phyloP scores from a whole-genome alignment of 1,140 invertebrate species.

The Drosophila varians region DNA sequence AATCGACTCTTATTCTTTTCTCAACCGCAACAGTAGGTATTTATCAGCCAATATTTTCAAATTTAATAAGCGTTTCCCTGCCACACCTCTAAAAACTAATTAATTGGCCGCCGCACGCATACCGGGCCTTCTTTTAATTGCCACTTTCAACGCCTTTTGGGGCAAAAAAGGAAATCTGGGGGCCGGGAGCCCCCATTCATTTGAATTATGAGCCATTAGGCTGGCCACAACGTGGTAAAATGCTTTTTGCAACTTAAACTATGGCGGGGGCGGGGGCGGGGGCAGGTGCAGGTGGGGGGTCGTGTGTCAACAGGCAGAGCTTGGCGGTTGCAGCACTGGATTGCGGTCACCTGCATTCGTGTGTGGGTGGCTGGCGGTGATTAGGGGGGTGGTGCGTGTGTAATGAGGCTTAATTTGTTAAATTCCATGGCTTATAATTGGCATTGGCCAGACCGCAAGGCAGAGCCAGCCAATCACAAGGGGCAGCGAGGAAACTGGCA shows the following conservation, averaged over 20 bases:
- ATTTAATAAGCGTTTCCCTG: background rate
- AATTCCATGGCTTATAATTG: conserved; percentile 80
- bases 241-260: conserved; percentile 28
- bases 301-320: conserved; percentile 67
- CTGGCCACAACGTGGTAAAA: conserved; percentile 61
- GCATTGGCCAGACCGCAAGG: conserved; percentile 68
- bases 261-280: conserved; percentile 13
- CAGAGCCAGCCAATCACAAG: conserved; percentile 45
- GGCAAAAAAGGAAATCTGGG: background rate
- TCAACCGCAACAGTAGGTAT: background rate
- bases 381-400: conserved; percentile 17
- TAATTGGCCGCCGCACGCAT: conserved; percentile 3
- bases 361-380: conserved; percentile 5
- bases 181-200: conserved; percentile 1
- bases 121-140: conserved; percentile 24
- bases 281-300: conserved; percentile 37
- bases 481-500: no score
- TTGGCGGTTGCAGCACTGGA: conserved; percentile 45
- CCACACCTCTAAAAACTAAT: background rate
- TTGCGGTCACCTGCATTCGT: conserved; percentile 48
- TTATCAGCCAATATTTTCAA: conserved; percentile 9
- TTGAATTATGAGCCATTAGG: conserved; percentile 76
- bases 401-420: conserved; percentile 81
- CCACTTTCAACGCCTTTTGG: conserved; percentile 4
- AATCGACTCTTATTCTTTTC: background rate